Evolutionary conservation across 2,113 vertebrate species (phyloP).

Genomic region (Rynchops niger): DNA sequence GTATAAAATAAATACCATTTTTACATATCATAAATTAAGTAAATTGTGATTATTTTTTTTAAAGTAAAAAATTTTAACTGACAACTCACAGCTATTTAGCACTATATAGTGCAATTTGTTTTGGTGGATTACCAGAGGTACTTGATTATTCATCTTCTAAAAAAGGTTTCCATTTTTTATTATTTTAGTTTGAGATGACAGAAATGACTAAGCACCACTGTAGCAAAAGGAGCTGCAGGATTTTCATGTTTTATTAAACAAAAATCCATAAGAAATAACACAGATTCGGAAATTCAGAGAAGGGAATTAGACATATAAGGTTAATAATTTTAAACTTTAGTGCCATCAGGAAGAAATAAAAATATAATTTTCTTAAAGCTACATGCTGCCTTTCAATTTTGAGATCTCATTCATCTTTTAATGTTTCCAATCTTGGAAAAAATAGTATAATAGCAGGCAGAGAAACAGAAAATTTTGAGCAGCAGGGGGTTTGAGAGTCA

Average conservation of each 20-base stretch:
- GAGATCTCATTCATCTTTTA: background rate
- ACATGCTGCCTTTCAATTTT: background rate
- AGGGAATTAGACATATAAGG: background rate
- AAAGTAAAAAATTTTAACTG: background rate
- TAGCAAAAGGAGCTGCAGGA: background rate
- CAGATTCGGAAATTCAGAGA: background rate
- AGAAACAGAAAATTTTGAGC: background rate
- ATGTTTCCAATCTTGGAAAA: background rate
- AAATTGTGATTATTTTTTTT: background rate
- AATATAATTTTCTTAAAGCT: conserved; percentile 10
- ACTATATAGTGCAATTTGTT: background rate
- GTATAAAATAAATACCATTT: background rate
- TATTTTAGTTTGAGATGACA: background rate
- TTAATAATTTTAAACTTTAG: conserved; percentile 12
- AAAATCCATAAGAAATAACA: background rate
- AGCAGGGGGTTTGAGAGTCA: background rate
- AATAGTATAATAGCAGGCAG: background rate
- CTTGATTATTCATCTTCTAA: background rate
- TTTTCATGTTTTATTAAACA: background rate
- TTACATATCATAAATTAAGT: background rate
- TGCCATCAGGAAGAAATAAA: background rate
- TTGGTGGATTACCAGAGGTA: background rate
- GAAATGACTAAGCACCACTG: background rate
- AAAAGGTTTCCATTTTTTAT: background rate
- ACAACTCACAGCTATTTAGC: background rate